Conservation (phyloP, 1,140 invertebrate genomes). For the Bombus vancouverensis region DNA sequence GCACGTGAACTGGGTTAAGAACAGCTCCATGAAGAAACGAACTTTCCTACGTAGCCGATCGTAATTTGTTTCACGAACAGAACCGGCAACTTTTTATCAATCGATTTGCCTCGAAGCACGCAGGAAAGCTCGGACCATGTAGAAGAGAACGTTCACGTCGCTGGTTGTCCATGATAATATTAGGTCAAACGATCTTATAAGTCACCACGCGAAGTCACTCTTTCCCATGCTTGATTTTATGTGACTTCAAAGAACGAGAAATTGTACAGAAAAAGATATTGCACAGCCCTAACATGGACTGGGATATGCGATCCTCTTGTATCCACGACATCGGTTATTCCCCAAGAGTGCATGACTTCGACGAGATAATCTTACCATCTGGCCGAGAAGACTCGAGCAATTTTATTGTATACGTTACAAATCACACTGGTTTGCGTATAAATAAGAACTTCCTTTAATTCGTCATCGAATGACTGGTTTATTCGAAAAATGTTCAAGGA, state of each 20-base stretch:
- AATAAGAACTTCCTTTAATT: not conserved
- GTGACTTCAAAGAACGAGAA: conserved; percentile 17
- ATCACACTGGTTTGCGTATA: not conserved
- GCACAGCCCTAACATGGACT: not conserved
- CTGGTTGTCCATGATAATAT: conserved; percentile 15
- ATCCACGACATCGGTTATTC: not conserved
- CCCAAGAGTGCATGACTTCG: not conserved
- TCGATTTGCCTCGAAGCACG: not conserved
- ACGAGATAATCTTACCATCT: conserved; percentile 1
- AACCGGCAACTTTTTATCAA: conserved; percentile 5
- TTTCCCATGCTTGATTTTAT: not conserved
- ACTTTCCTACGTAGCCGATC: not conserved
- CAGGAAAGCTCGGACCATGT: not conserved
- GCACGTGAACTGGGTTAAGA: conserved; percentile 4
- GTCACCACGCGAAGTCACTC: not conserved
- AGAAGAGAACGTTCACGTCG: conserved; percentile 27
- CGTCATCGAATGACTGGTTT: not conserved
- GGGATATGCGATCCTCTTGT: not conserved
- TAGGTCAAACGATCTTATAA: not conserved
- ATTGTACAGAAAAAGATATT: not conserved
- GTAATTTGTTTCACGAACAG: conserved; percentile 5
- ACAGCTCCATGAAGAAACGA: not conserved
- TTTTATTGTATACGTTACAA: not conserved
- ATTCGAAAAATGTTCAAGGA: not conserved
- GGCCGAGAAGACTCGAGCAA: not conserved